Base-by-base conservation (phyloP, 2,113 vertebrate species). In the Pseudopipra pipra region DNA sequence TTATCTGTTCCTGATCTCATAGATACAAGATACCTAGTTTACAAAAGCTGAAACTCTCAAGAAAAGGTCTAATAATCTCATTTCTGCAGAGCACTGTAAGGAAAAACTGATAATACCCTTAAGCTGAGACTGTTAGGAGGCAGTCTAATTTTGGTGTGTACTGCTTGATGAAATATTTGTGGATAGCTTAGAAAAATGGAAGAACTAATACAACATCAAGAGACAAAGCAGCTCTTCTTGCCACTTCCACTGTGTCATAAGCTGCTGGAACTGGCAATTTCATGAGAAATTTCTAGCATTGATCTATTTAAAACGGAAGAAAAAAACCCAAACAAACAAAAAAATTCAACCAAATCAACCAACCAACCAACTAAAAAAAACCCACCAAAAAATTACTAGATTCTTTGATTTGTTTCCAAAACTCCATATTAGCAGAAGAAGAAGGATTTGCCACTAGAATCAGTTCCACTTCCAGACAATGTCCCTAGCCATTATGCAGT, bases 251-350 rank as follows among this genome's bases (percentile, higher is more conserved):
- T 62, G 21, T 77, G 41, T 77, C 17, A 77, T 47, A 10, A 6
- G 6, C 27, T 77, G 14, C 52, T 81, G 31, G 17, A 56, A 56
- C 12, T 5, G 3, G 43, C 19, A 71, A 78, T 78, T 47, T 74
- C 5, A 21, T 5, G 8, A 85, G 65, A 71, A 87, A 78, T 62
- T 87, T 81, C 47, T 47, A 67, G 31, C 25, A 49, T 31, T 62
- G 19, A 11, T 78, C 43, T 71, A 39, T 41, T 56, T 61, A 78
- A 76, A 70, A 10, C 25, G 90, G 44, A 39, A 93, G 46, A 51
- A 65, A 18, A 7, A 55, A 3, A 0, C 27, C 21, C 37, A 51
- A 30, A 2, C 10, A 0, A 30, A 2, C 10, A 0, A 46, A 74
- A 30, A 90, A 41, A 55, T 43, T 21, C 55, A 83, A 63, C 25